Evolutionary conservation across 1,140 invertebrate genomes (phyloP), one percentile per base, ranked within the genome.

Genomic region (Drosophila ananassae): DNA sequence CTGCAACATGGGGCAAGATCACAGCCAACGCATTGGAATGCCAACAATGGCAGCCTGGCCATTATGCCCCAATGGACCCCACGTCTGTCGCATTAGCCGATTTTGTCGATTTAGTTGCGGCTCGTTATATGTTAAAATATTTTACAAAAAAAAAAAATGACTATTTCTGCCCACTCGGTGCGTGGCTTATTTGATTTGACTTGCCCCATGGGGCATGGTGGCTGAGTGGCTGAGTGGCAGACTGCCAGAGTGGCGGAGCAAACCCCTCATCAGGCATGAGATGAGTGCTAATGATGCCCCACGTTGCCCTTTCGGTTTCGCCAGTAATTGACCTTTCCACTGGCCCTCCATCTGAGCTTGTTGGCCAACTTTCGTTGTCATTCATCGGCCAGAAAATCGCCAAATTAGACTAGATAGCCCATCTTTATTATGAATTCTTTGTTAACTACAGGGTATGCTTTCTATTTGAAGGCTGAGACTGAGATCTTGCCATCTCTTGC

Each of bases 41-140:
- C 72, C 69, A 51, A 37, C 64, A 68, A 55, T 55, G 58, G 57
- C 44, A 9, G 10, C 34, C 5, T 24, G 51, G 53, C 32, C 50
- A 60, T 69, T 32, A 59, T 39, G 22, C 37, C 57, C 25, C 25
- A 73, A 41, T 54, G 44, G 58, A 39, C 41, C 25, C 58, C 71
- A 74, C 71, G 69, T 73, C 68, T 64, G 72, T 73, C 69, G 72
- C 72, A 74, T 73, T 73, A 63, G 60, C 67, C 52, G 69, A 73
- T 68, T 62, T 51, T 37, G 59, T 50, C 68, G 51, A 55, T 68
- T 73, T 63, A 47, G 59, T 44, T 51, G 52, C 72, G 52, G 68
- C 52, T 73, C 39, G 58, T 62, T 48, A 53, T 44, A 34, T n/a
- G 71, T 57, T 51, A 24, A 47, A 13, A 32, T 30, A 52, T 6